A percentile compares a stretch with the other conserved stretches of the same genome.
Conservation (phyloP, 2,888 invertebrate genomes). For the Caenorhabditis sp. region DNA sequence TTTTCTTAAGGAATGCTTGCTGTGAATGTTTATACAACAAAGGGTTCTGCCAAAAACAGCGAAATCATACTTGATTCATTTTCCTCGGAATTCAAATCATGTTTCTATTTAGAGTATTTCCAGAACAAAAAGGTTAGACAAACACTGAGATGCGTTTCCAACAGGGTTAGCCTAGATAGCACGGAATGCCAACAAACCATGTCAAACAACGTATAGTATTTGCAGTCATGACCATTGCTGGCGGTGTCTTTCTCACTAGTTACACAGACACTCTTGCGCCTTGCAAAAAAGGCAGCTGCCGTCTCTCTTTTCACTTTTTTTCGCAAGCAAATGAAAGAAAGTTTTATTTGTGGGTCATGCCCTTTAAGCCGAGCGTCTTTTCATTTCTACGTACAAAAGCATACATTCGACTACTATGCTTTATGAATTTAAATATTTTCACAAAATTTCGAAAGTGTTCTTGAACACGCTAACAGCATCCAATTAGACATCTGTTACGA, state of each 20-base stretch:
- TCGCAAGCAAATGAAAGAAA: background rate
- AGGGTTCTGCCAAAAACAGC: constrained; percentile 16
- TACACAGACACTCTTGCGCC: constrained; percentile 14
- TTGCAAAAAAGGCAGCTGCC: constrained; percentile 3
- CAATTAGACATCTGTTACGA: background rate
- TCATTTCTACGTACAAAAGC: no score
- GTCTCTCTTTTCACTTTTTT: background rate
- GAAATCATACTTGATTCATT: constrained; percentile 29
- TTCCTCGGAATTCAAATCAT: constrained; percentile 48
- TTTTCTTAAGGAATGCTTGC: constrained; percentile 26
- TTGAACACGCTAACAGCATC: no score
- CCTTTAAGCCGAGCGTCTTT: no score
- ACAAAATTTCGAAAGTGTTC: no score
- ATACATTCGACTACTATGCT: no score
- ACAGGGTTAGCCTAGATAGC: background rate
- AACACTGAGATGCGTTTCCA: no score
- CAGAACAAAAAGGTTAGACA: constrained; percentile 40
- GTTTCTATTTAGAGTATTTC: constrained; percentile 52
- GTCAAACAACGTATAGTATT: constrained; percentile 23
- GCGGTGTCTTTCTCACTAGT: constrained; percentile 11
- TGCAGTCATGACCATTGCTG: constrained; percentile 26
- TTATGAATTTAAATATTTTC: no score
- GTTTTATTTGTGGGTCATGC: no score
- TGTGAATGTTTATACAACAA: constrained; percentile 30
- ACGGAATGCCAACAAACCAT: background rate